A percentile compares a stretch with the other conserved stretches of the same genome.
Evolutionary conservation across 2,113 vertebrate species (phyloP).

Genomic region (Setophaga kirtlandii): DNA sequence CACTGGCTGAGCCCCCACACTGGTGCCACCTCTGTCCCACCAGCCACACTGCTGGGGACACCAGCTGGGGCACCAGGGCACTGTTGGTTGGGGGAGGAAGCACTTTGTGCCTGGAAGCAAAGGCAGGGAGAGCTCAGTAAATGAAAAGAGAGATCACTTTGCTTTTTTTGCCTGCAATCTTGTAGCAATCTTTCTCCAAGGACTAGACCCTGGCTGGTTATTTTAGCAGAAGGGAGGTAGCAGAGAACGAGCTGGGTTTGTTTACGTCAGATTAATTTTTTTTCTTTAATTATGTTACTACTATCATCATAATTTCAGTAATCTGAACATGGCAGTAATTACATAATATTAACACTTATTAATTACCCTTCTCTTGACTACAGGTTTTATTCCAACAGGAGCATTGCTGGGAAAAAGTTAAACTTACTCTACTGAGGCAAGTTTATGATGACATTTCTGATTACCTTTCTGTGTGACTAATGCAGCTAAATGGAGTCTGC

Average conservation of each 20-base stretch:
- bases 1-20: rapidly evolving
- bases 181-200: not conserved
- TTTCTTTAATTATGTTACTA: not conserved
- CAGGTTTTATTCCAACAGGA: not conserved
- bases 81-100: rapidly evolving
- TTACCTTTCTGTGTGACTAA: slow-evolving; percentile 52
- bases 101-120: rapidly evolving
- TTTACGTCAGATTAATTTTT: not conserved
- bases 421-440: slow-evolving; percentile 20
- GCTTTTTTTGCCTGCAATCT: not conserved
- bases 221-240: not conserved
- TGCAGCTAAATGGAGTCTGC: not conserved
- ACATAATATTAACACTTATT: not conserved
- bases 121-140: rapidly evolving
- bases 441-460: slow-evolving; percentile 33
- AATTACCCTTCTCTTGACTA: not conserved
- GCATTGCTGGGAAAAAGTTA: slow-evolving; percentile 29
- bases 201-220: not conserved
- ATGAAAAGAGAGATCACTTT: not conserved
- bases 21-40: not conserved
- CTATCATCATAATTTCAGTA: not conserved
- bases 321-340: not conserved
- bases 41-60: rapidly evolving
- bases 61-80: not conserved
- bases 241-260: not conserved